Evolutionary conservation across 2,888 invertebrate species (phyloP).

Genomic region (Norana najaformis): DNA sequence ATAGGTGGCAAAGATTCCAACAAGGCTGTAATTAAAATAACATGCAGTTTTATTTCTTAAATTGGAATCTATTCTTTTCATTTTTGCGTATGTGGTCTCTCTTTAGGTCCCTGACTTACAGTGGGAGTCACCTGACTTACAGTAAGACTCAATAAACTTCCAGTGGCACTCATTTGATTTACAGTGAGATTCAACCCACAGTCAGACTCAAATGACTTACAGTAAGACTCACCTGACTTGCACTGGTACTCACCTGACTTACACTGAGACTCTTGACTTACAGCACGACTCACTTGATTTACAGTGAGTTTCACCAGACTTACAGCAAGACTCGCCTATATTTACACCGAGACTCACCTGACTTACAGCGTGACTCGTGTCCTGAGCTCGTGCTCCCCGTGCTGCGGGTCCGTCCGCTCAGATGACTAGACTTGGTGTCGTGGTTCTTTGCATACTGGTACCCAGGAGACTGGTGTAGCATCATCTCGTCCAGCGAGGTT

Average conservation of each 20-base stretch:
- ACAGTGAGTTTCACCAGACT: not conserved
- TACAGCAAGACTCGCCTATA: slow-evolving; percentile 7
- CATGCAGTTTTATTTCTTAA: too few relatives aligned
- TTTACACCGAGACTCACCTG: not conserved
- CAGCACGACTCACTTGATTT: not conserved
- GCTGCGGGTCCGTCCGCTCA: not conserved
- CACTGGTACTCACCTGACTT: not conserved
- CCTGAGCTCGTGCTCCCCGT: slow-evolving; percentile 8
- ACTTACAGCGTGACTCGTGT: slow-evolving; percentile 21
- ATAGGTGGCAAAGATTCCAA: too few relatives aligned
- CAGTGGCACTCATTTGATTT: too few relatives aligned
- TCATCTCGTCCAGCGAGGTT: slow-evolving; percentile 37
- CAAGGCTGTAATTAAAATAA: too few relatives aligned
- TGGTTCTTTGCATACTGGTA: slow-evolving; percentile 25
- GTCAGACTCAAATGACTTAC: not conserved
- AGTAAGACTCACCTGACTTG: not conserved
- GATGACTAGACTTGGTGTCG: slow-evolving; percentile 14
- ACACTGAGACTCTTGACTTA: not conserved
- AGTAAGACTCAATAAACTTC: too few relatives aligned
- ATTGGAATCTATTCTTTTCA: not conserved
- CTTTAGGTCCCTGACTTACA: too few relatives aligned
- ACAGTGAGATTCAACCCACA: not conserved
- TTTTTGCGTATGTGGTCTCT: not conserved
- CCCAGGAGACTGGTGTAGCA: slow-evolving; percentile 17
- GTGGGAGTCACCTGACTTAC: too few relatives aligned